A percentile compares a stretch with the other conserved stretches of the same genome.
phyloP scores from a whole-genome alignment of 2,888 invertebrate species.

The Ormyrus labotus region DNA sequence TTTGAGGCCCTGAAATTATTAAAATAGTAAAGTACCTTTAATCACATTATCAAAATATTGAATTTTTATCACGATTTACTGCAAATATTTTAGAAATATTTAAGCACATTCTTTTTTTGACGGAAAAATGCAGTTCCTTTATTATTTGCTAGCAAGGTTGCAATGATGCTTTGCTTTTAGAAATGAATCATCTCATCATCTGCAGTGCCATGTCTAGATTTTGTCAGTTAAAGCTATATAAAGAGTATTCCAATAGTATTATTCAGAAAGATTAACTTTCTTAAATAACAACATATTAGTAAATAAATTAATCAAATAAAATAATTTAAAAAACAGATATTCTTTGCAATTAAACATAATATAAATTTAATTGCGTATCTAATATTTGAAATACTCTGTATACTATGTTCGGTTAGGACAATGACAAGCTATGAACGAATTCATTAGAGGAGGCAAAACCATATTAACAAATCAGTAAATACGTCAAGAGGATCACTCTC shows the following conservation, averaged over 20 bases:
- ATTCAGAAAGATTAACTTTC: background rate
- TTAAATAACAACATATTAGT: background rate
- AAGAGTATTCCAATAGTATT: slow-evolving; percentile 46
- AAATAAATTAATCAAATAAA: background rate
- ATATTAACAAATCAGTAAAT: slow-evolving; percentile 70
- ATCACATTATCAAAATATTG: background rate
- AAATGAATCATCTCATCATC: slow-evolving; percentile 49
- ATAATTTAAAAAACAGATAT: background rate
- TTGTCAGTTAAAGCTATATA: slow-evolving; percentile 52
- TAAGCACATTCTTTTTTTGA: slow-evolving; percentile 31
- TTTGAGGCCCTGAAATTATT: background rate
- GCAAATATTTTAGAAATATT: slow-evolving; percentile 26
- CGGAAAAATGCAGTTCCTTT: slow-evolving; percentile 29
- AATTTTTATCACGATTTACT: slow-evolving; percentile 26
- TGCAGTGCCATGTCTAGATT: slow-evolving; percentile 50
- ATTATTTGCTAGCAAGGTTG: slow-evolving; percentile 37
- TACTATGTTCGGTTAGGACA: slow-evolving; percentile 69
- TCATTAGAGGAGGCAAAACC: slow-evolving; percentile 73
- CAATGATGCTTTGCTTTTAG: slow-evolving; percentile 27
- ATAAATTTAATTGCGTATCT: slow-evolving; percentile 8
- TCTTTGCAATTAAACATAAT: background rate
- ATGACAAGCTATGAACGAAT: slow-evolving; percentile 65
- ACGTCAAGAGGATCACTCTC: slow-evolving; percentile 72
- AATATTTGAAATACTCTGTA: slow-evolving; percentile 41
- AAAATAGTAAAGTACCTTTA: background rate